Conservation (phyloP, 2,888 invertebrate species). For the Dascillus cervinus region DNA sequence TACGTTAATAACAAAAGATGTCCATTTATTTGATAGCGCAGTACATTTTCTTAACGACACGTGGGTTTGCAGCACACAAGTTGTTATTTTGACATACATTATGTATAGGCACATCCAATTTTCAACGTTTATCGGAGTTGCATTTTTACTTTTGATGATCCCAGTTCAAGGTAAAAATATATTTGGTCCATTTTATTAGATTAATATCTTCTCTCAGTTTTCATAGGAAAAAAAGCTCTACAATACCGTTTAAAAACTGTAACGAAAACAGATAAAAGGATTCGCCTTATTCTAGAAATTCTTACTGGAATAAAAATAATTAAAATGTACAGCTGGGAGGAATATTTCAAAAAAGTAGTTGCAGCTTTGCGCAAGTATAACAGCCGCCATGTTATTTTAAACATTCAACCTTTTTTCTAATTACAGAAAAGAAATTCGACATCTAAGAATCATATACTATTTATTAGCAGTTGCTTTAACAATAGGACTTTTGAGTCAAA, state of each 20-base stretch:
- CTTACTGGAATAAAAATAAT: constrained; percentile 77
- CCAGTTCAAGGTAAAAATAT: constrained; percentile 35
- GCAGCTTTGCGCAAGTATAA: too few species aligned
- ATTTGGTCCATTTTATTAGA: too few species aligned
- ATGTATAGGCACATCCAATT: constrained; percentile 50
- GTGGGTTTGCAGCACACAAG: constrained; percentile 71
- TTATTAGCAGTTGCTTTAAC: constrained; percentile 29
- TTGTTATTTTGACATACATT: constrained; percentile 59
- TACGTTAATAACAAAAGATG: constrained; percentile 66
- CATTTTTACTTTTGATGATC: constrained; percentile 38
- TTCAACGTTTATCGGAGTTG: constrained; percentile 45
- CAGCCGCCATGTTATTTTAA: too few species aligned
- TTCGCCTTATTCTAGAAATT: constrained; percentile 84
- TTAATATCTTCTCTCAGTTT: constrained; percentile 23
- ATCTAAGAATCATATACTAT: constrained; percentile 35
- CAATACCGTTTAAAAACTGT: constrained; percentile 68
- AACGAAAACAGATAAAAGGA: constrained; percentile 77
- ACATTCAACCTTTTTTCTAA: too few species aligned
- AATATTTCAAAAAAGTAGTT: constrained; percentile 69
- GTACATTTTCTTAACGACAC: constrained; percentile 71
- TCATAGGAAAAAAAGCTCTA: constrained; percentile 44
- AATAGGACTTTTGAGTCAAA: constrained; percentile 29
- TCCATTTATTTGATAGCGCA: constrained; percentile 74
- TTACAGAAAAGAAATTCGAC: constrained; percentile 59
- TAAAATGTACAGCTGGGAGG: constrained; percentile 88